Evolutionary conservation across 2,797 vertebrate genomes (phyloP).

Genomic region (Diplodus sargus): DNA sequence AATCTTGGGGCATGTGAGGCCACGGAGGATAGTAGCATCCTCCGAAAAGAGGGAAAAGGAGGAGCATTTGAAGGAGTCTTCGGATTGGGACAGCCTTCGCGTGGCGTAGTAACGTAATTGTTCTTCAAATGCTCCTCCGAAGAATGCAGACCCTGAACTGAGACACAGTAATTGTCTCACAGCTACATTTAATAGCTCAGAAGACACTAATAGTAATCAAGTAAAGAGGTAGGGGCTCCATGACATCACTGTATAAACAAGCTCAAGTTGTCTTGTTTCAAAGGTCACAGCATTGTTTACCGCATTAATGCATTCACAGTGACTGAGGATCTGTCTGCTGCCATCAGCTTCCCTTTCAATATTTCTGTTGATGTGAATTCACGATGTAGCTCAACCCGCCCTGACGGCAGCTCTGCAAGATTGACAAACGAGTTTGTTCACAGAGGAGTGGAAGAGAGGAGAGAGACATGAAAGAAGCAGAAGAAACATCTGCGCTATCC

Average conservation of each 20-base stretch:
- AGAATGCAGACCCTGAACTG: too few species aligned
- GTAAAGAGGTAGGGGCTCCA: neutral
- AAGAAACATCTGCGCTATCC: neutral
- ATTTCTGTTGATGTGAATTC: neutral
- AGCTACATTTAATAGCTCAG: too few species aligned
- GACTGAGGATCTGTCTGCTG: neutral
- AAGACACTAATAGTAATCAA: neutral
- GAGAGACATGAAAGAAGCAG: constrained; percentile 20
- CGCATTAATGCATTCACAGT: too few species aligned
- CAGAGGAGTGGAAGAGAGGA: neutral
- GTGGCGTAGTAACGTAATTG: too few species aligned
- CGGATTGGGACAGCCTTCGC: too few species aligned
- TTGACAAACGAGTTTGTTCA: neutral
- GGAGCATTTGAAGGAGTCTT: too few species aligned
- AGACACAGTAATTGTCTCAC: too few species aligned
- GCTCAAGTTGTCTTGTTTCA: neutral
- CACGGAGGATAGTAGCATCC: too few species aligned
- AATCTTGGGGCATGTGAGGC: too few species aligned
- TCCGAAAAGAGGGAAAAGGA: too few species aligned
- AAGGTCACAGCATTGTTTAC: neutral
- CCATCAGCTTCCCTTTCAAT: neutral
- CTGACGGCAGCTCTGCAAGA: neutral
- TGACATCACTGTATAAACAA: neutral
- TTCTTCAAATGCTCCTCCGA: too few species aligned
- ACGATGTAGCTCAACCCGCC: neutral